These are phyloP conservation scores for Busseola fusca DNA, from an alignment of 2,888 invertebrate genomes.

Conservation along the genomic window DNA sequence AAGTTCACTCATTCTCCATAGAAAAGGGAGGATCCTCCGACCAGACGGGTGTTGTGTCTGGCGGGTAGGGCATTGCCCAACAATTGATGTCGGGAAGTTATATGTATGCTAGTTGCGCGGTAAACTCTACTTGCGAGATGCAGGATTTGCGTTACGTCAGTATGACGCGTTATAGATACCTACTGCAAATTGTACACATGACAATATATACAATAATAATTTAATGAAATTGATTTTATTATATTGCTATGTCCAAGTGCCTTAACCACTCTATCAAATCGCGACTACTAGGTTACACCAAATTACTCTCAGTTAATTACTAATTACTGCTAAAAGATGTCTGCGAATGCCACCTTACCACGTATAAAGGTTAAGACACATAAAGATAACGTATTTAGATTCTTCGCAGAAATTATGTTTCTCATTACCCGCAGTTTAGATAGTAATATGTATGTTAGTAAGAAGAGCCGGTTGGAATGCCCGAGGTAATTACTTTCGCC, in stretches of 20 bases:
- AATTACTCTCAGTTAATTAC: neutral
- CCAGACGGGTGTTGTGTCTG: too few species aligned
- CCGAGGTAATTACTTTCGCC: constrained; percentile 74
- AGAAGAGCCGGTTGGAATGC: constrained; percentile 71
- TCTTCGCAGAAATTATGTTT: constrained; percentile 49
- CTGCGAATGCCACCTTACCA: neutral
- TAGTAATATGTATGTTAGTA: constrained; percentile 56
- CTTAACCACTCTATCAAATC: neutral
- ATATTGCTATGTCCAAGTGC: neutral
- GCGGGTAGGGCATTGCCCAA: too few species aligned
- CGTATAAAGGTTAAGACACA: neutral
- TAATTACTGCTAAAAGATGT: neutral
- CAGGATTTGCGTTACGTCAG: too few species aligned
- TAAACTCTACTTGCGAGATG: too few species aligned
- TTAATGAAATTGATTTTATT: neutral
- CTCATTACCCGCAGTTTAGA: constrained; percentile 52
- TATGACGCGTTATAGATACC: too few species aligned
- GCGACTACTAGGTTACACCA: neutral
- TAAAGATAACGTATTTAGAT: constrained; percentile 31
- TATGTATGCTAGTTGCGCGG: too few species aligned
- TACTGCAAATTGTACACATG: neutral
- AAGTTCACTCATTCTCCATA: too few species aligned
- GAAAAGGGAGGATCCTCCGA: too few species aligned
- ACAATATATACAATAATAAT: neutral
- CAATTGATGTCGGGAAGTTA: too few species aligned